These are phyloP conservation scores for Hoplodrina blanda DNA, from an alignment of 2,888 invertebrate genomes.

Conservation along the genomic window DNA sequence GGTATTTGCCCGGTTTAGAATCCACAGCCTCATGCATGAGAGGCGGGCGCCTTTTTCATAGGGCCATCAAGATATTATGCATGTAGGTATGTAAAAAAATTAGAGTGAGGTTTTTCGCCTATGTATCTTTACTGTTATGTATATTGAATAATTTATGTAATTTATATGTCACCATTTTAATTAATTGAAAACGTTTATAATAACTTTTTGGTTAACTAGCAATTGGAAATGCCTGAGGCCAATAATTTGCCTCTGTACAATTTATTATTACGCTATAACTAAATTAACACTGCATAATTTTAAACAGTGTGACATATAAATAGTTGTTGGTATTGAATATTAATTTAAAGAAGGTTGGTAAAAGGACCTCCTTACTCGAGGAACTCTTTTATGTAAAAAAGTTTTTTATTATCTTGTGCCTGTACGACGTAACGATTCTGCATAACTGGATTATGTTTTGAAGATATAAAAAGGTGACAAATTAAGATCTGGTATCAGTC, in stretches of 20 bases:
- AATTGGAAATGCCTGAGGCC: not conserved
- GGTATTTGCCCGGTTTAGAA: no score
- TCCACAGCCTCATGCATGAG: no score
- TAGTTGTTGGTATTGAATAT: slow-evolving; percentile 40
- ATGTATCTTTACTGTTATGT: no score
- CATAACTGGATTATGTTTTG: slow-evolving; percentile 59
- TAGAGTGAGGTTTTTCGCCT: no score
- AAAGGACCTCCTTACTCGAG: slow-evolving; percentile 9
- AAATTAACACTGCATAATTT: slow-evolving; percentile 14
- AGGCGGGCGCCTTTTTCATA: no score
- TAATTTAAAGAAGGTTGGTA: slow-evolving; percentile 33
- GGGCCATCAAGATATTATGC: not conserved
- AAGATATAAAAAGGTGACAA: slow-evolving; percentile 73
- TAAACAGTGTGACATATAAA: slow-evolving; percentile 1
- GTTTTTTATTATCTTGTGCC: slow-evolving; percentile 1
- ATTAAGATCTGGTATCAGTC: slow-evolving; percentile 66
- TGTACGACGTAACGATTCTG: slow-evolving; percentile 45
- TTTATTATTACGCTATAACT: slow-evolving; percentile 8
- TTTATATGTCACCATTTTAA: not conserved
- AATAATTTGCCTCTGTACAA: not conserved
- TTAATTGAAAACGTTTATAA: not conserved
- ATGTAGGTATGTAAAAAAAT: no score
- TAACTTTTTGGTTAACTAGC: not conserved
- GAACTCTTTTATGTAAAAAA: slow-evolving; percentile 23
- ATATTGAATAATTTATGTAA: not conserved